phyloP scores from a whole-genome alignment of 2,888 invertebrate genomes.

The Epicampocera succincta region DNA sequence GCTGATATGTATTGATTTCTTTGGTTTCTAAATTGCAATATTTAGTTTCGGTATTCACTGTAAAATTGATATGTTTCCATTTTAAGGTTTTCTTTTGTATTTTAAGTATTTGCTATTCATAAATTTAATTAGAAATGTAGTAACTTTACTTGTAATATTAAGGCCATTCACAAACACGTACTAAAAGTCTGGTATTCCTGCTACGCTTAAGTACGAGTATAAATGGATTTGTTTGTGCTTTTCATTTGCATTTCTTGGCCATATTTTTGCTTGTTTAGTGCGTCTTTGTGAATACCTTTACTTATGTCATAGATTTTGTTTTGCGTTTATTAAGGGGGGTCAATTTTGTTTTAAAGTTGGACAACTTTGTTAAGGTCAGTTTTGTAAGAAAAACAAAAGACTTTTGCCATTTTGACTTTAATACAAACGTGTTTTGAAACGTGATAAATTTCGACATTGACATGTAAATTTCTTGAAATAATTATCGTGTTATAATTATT shows the following conservation, averaged over 20 bases:
- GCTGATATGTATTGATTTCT: slow-evolving; percentile 80
- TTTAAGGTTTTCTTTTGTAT: slow-evolving; percentile 50
- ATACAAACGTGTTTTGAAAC: too few species aligned
- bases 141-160: slow-evolving; percentile 53
- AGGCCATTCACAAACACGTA: slow-evolving; percentile 1
- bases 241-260: too few species aligned
- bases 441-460: too few species aligned
- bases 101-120: slow-evolving; percentile 30
- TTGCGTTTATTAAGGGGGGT: too few species aligned
- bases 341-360: not conserved
- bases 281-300: too few species aligned
- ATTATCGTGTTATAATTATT: too few species aligned
- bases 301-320: too few species aligned
- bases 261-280: too few species aligned
- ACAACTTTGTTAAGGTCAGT: not conserved
- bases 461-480: too few species aligned
- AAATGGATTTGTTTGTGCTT: too few species aligned
- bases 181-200: not conserved
- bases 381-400: too few species aligned
- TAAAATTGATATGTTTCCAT: slow-evolving; percentile 69
- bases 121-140: slow-evolving; percentile 43
- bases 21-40: slow-evolving; percentile 72
- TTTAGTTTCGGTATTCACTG: slow-evolving; percentile 24
- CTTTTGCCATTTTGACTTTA: too few species aligned
- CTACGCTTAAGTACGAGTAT: not conserved